These are phyloP conservation scores for Adelges cooleyi DNA, from an alignment of 1,140 invertebrate species.

Conservation along the genomic window DNA sequence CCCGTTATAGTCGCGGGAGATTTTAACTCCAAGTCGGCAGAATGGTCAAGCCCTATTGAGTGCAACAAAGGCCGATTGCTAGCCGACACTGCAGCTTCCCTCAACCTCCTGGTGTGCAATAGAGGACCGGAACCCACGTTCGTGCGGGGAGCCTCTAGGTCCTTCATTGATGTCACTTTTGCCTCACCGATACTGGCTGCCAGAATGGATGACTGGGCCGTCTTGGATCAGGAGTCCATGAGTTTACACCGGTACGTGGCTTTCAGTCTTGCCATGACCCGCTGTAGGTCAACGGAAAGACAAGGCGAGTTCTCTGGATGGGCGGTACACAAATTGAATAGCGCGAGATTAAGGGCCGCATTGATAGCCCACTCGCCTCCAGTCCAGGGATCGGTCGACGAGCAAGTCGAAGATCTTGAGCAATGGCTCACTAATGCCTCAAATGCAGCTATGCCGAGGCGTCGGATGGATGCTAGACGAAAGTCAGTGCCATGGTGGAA, in stretches of 20 bases:
- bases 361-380: no score
- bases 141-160: no score
- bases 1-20: background rate
- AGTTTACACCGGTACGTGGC: background rate
- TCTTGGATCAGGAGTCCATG: background rate
- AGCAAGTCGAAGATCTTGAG: background rate
- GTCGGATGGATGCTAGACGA: background rate
- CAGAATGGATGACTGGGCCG: background rate
- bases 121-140: background rate
- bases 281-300: background rate
- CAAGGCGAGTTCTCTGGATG: background rate
- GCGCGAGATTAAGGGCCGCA: fast-evolving
- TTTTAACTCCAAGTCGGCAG: background rate
- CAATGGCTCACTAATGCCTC: background rate
- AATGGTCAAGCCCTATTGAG: background rate
- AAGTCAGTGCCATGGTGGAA: background rate
- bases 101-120: background rate
- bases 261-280: background rate
- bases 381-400: fast-evolving
- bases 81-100: background rate
- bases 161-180: no score
- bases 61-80: background rate
- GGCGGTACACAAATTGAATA: background rate
- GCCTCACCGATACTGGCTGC: background rate
- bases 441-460: background rate